Evolutionary conservation across 2,888 invertebrate species (phyloP).

Genomic region (Amiota minor): DNA sequence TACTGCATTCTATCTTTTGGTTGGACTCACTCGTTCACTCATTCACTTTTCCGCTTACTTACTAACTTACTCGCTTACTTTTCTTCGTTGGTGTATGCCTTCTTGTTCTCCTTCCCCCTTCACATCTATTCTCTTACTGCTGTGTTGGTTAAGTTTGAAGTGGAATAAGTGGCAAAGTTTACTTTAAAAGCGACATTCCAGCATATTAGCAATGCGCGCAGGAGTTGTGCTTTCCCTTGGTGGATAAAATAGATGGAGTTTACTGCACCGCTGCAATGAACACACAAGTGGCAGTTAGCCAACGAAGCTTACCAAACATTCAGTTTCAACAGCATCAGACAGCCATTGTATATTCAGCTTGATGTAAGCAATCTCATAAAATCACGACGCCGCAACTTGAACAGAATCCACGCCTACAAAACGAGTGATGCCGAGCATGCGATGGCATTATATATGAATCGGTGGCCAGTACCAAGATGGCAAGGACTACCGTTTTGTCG

Average conservation of each 20-base stretch:
- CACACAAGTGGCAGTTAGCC: constrained; percentile 8
- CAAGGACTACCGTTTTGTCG: no score
- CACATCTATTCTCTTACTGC: background rate
- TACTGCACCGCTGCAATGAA: constrained; percentile 8
- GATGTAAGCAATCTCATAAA: constrained; percentile 29
- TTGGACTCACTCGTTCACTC: background rate
- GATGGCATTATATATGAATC: background rate
- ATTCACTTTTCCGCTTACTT: background rate
- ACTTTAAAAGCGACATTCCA: constrained; percentile 26
- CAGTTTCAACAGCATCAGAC: background rate
- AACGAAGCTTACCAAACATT: background rate
- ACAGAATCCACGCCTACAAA: background rate
- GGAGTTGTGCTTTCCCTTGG: background rate
- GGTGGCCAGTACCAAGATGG: no score
- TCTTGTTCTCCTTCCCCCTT: background rate
- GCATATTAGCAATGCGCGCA: constrained; percentile 18
- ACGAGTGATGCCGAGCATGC: background rate
- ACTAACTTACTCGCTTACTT: no score
- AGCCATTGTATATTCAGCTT: constrained; percentile 12
- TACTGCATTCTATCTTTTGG: constrained; percentile 5
- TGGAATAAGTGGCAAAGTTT: constrained; percentile 27
- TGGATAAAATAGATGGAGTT: background rate
- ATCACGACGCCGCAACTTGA: constrained; percentile 2
- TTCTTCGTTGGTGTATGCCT: background rate
- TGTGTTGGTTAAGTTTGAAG: constrained; percentile 13